Conservation (phyloP, 1,140 invertebrate species). For the Nymphalis io region DNA sequence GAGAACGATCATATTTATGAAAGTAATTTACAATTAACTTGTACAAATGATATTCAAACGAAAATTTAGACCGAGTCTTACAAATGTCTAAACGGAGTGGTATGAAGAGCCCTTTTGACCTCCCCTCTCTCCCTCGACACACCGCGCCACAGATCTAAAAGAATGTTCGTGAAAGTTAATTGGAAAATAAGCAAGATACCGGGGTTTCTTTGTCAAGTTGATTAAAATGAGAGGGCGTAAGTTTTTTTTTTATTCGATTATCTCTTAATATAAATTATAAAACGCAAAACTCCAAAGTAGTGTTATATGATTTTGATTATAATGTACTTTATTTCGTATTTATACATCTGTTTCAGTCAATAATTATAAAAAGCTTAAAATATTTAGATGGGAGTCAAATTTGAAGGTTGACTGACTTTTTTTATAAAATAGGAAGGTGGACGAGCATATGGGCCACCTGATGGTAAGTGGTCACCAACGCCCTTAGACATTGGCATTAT, state of each 20-base stretch:
- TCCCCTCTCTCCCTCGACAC: not conserved
- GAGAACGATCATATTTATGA: not conserved
- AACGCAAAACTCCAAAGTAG: too few species aligned
- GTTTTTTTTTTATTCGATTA: not conserved
- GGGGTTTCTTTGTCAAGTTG: constrained; percentile 8
- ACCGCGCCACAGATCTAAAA: constrained; percentile 2
- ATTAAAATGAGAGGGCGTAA: constrained; percentile 9
- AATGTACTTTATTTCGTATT: too few species aligned
- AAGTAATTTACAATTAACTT: constrained; percentile 6
- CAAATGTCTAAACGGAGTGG: constrained; percentile 13
- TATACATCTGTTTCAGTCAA: too few species aligned
- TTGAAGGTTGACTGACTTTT: too few species aligned
- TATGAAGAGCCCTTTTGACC: constrained; percentile 6
- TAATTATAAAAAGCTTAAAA: too few species aligned
- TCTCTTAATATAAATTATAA: too few species aligned
- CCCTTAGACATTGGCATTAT: too few species aligned
- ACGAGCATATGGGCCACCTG: too few species aligned
- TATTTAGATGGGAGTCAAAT: too few species aligned
- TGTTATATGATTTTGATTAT: too few species aligned
- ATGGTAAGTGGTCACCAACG: too few species aligned
- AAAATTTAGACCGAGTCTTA: constrained; percentile 2
- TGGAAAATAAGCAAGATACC: constrained; percentile 23
- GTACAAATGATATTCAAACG: constrained; percentile 3
- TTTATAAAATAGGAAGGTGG: too few species aligned
- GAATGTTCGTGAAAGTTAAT: constrained; percentile 21